Evolutionary conservation across 2,113 vertebrate species (phyloP).

Genomic region (Lates calcarifer): DNA sequence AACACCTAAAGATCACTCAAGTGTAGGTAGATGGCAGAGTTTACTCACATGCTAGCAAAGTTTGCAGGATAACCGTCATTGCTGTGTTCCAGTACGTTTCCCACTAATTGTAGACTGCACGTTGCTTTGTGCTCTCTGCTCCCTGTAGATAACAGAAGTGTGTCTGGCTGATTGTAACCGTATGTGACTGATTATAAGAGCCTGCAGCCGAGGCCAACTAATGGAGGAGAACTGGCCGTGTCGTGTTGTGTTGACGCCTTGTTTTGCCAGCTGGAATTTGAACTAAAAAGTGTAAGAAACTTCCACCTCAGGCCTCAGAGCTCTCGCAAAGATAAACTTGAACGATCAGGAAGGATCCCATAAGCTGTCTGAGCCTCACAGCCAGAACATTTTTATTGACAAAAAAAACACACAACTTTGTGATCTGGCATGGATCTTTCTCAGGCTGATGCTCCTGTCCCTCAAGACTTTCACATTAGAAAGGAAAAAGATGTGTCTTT

Average conservation of each 20-base stretch:
- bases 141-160: constrained; percentile 21
- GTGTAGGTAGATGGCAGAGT: not conserved
- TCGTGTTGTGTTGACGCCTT: not conserved
- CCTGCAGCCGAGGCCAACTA: not conserved
- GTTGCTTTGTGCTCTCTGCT: constrained; percentile 10
- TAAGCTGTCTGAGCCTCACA: no score
- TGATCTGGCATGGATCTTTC: not conserved
- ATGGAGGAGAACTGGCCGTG: not conserved
- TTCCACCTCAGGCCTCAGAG: not conserved
- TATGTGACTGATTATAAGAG: constrained; percentile 39
- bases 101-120: not conserved
- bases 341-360: no score
- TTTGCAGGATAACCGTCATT: not conserved
- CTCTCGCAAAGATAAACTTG: not conserved
- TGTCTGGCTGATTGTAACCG: constrained; percentile 21
- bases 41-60: not conserved
- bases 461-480: no score
- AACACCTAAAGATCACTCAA: no score
- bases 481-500: no score
- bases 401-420: not conserved
- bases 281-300: not conserved
- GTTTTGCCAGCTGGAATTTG: not conserved
- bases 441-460: no score
- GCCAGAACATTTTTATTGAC: no score
- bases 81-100: not conserved